Evolutionary conservation across 2,888 invertebrate species (phyloP), one percentile per base, ranked within the genome.

Genomic region (Lasioglossum pauxillum): DNA sequence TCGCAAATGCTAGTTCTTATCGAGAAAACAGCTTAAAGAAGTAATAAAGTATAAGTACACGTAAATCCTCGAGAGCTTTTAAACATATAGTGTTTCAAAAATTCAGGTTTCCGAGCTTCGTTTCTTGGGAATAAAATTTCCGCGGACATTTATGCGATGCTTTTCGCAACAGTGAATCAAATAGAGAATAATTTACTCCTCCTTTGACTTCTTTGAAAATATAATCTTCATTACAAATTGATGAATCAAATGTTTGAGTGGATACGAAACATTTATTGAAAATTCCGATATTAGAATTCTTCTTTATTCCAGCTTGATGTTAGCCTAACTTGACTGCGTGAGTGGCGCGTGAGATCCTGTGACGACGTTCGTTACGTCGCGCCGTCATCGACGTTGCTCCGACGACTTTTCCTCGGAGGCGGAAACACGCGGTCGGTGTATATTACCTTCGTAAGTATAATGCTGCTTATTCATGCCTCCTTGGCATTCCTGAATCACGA

Each of bases 381-480:
- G 16, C 16, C 64, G 64, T 64, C 76, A n/a, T 12, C 16, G 57
- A 31, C 14, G 27, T 31, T 44, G 75, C 75, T 72, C 67, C 12
- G 83, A 57, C 67, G 78, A 78, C 80, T 84, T 82, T 80, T 78
- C 78, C 78, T 74, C 35, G 80, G 75, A 76, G 72, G 78, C 80
- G 85, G 83, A 84, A 85, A 88, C 80, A 86, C 85, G 78, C 78
- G 64, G 75, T 44, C 75, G 67, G 35, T n/a, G 79, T 69, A 38
- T 79, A 90, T 88, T 87, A 86, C 81, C 87, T 87, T 81, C 75
- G 67, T 82, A 88, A 85, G 86, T 83, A 83, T 88, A 87, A 90
- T 86, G 77, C 85, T 31, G 87, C 80, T 90, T 91, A 90, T 91
- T 91, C 91, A 88, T 84, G 78, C 80, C 85, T 82, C 78, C 78